Conservation (phyloP, 1,140 invertebrate genomes). For the Drosophila ogumai region DNA sequence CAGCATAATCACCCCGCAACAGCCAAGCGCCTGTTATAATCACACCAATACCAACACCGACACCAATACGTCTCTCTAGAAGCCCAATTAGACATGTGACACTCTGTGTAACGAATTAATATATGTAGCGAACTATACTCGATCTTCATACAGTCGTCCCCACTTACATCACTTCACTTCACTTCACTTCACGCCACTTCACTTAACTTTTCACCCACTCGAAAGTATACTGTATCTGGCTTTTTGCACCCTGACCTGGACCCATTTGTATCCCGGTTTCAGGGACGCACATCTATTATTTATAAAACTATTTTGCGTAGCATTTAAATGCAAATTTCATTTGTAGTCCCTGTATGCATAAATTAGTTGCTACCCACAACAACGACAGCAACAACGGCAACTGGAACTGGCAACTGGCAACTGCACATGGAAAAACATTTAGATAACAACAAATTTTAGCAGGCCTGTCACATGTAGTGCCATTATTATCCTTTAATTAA, state of each 20-base stretch:
- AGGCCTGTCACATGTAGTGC: constrained; percentile 60
- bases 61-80: constrained; percentile 24
- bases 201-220: constrained; percentile 12
- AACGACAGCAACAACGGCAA: constrained; percentile 5
- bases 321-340: constrained; percentile 80
- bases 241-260: constrained; percentile 32
- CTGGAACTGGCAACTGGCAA: constrained; percentile 16
- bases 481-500: constrained; percentile 81
- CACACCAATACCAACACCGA: neutral
- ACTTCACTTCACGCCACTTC: neutral
- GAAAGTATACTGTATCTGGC: constrained; percentile 9
- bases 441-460: constrained; percentile 73
- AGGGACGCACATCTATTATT: constrained; percentile 65
- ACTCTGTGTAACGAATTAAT: constrained; percentile 24
- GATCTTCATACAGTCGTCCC: constrained; percentile 22
- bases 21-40: constrained; percentile 3
- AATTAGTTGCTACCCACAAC: constrained; percentile 60
- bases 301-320: constrained; percentile 75
- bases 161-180: neutral
- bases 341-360: constrained; percentile 73
- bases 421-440: constrained; percentile 69
- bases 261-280: constrained; percentile 21
- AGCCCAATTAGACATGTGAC: constrained; percentile 35
- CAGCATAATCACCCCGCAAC: constrained; percentile 27
- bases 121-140: constrained; percentile 40